Conservation (phyloP, 2,888 invertebrate species). For the Molorchus minor region DNA sequence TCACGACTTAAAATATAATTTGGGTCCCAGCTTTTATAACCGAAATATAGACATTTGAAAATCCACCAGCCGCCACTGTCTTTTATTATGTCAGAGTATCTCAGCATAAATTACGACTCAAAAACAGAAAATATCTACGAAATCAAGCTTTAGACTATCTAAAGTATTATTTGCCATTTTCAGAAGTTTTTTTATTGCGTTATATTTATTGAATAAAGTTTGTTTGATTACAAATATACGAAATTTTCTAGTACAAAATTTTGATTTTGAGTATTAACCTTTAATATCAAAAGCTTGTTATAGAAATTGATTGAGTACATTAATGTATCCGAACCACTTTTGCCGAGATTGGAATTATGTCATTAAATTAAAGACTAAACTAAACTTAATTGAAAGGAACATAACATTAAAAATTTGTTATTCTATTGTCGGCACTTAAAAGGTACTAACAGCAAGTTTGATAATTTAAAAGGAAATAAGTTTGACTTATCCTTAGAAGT, state of each 20-base stretch:
- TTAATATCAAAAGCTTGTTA: conserved; percentile 1
- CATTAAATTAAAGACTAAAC: not conserved
- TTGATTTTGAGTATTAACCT: conserved; percentile 6
- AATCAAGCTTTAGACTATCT: conserved; percentile 5
- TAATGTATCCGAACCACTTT: no score
- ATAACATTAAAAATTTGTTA: no score
- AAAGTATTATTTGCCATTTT: not conserved
- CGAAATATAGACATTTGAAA: no score
- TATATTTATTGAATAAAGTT: not conserved
- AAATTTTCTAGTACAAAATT: conserved; percentile 4
- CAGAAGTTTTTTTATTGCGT: not conserved
- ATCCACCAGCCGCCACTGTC: no score
- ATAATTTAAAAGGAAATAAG: no score
- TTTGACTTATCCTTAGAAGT: no score
- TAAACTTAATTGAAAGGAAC: no score
- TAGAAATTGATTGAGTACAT: no score
- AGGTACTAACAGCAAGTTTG: no score
- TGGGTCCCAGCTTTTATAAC: no score
- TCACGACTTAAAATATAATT: no score
- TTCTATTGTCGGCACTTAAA: no score
- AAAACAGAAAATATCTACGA: not conserved
- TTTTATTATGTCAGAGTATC: conserved; percentile 11
- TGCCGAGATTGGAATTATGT: not conserved
- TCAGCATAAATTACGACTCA: conserved; percentile 1
- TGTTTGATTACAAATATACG: not conserved